Evolutionary conservation across 1,140 invertebrate genomes (phyloP), one percentile per base, ranked within the genome.

Genomic region (Lepidurus apus): DNA sequence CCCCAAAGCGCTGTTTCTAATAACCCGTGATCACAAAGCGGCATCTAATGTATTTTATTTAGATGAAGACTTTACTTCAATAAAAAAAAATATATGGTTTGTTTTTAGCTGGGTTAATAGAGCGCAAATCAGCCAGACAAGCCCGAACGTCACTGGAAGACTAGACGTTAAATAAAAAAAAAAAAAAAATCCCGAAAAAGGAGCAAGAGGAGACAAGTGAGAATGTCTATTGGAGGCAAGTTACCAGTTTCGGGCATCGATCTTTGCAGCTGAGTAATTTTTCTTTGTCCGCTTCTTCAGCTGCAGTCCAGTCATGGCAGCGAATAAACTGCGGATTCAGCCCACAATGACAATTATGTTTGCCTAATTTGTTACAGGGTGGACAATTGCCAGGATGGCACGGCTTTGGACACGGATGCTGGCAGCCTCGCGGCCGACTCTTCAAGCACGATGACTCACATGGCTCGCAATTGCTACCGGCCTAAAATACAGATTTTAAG

Each of bases 191-290:
- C 3, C 7, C 7, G 2, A 21, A 65, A 65, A 65, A 65, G 21
- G 53, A 13, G 17, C 13, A 65, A 65, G 53, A 13, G 17, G 6
- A 65, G 5, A 17, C 43, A 76, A 76, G 45, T 44, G 47, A 26
- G 24, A 8, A 21, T 45, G 26, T 47, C 26, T 21, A 26, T 42
- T 26, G 9, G 79, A 74, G 45, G 44, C 75, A 80, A 86, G 85
- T 88, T 86, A 94, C 93, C 87, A 89, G 91, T 86, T 92, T 94
- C 1, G 94, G 91, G 84, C 96, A 98, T 79, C 92, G 93, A 84
- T 94, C 94, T 74, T 90, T 90, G 84, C 94, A 96, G 79, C 89
- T 90, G 42, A 91, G 86, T 80, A 92, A 84, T 80, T 86, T 83
- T 73, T 88, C 84, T 43, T 87, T 88, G 43, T 85, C 81, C 6